These are phyloP conservation scores for Corythucha ciliata DNA, from an alignment of 2,888 invertebrate species.

Conservation along the genomic window DNA sequence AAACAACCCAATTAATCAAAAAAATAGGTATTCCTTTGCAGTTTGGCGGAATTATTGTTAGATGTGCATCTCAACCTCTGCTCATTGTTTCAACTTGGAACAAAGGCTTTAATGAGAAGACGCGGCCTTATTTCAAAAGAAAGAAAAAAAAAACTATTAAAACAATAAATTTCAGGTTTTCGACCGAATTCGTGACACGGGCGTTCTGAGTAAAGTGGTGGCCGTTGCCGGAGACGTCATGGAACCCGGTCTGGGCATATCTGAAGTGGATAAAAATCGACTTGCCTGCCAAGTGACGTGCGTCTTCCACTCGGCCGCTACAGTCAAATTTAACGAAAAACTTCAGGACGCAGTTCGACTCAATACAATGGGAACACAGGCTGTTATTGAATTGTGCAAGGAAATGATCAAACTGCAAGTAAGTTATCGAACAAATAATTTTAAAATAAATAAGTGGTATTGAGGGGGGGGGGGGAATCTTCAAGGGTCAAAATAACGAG, in stretches of 20 bases:
- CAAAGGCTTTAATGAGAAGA: no score
- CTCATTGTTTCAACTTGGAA: no score
- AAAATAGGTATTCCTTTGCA: no score
- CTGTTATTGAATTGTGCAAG: slow-evolving; percentile 47
- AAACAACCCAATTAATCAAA: no score
- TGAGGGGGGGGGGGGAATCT: no score
- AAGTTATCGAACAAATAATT: no score
- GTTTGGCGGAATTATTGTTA: no score
- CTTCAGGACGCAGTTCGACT: slow-evolving; percentile 48
- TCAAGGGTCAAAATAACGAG: no score
- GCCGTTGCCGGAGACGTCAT: slow-evolving; percentile 43
- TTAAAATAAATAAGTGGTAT: no score
- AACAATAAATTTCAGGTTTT: slow-evolving; percentile 43
- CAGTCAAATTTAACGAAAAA: slow-evolving; percentile 52
- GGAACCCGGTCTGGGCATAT: slow-evolving; percentile 40
- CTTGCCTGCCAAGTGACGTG: slow-evolving; percentile 43
- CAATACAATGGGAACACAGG: slow-evolving; percentile 49
- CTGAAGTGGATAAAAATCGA: slow-evolving; percentile 40
- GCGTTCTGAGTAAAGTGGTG: slow-evolving; percentile 41
- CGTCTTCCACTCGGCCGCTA: slow-evolving; percentile 55
- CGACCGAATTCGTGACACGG: slow-evolving; percentile 40
- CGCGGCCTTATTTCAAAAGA: neutral
- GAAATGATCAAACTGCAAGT: slow-evolving; percentile 47
- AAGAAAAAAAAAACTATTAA: neutral
- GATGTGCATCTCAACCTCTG: no score